Evolutionary conservation across 2,888 invertebrate species (phyloP).

Genomic region (Drosophila sordidula): DNA sequence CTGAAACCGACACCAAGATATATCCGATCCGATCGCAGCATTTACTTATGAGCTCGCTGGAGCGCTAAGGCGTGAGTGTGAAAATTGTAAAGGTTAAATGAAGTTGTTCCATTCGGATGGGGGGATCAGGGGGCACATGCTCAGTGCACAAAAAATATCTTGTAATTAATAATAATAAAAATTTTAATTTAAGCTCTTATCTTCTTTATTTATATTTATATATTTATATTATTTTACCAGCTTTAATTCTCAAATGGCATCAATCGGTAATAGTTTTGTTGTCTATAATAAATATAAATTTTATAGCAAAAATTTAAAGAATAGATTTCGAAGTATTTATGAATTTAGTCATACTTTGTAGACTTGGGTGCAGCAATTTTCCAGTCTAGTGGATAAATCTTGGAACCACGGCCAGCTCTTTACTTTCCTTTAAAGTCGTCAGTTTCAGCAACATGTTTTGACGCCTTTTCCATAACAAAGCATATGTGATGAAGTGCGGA

Average conservation of each 20-base stretch:
- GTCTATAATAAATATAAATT: too few species aligned
- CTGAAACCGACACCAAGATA: constrained; percentile 47
- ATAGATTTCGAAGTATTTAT: too few species aligned
- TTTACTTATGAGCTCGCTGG: constrained; percentile 28
- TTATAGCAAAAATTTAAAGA: too few species aligned
- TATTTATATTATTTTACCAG: too few species aligned
- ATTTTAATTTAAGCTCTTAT: too few species aligned
- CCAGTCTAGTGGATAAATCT: background rate
- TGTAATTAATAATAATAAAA: too few species aligned
- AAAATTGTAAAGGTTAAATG: constrained; percentile 49
- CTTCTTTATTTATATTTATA: too few species aligned
- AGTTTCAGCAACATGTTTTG: constrained; percentile 61
- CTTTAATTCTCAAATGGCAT: too few species aligned
- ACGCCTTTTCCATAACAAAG: constrained; percentile 57
- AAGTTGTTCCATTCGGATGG: constrained; percentile 41
- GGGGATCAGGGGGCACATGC: background rate
- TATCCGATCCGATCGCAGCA: constrained; percentile 17
- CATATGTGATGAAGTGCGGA: constrained; percentile 55
- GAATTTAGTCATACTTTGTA: too few species aligned
- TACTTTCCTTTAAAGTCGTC: constrained; percentile 41
- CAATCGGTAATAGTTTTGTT: too few species aligned
- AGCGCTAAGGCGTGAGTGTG: constrained; percentile 61
- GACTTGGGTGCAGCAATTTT: background rate
- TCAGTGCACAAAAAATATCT: too few species aligned
- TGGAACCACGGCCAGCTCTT: background rate